Percentiles rank a stretch among this genome's conserved stretches.
Evolutionary conservation across 2,888 invertebrate species (phyloP).

Genomic region (Pomacea canaliculata): DNA sequence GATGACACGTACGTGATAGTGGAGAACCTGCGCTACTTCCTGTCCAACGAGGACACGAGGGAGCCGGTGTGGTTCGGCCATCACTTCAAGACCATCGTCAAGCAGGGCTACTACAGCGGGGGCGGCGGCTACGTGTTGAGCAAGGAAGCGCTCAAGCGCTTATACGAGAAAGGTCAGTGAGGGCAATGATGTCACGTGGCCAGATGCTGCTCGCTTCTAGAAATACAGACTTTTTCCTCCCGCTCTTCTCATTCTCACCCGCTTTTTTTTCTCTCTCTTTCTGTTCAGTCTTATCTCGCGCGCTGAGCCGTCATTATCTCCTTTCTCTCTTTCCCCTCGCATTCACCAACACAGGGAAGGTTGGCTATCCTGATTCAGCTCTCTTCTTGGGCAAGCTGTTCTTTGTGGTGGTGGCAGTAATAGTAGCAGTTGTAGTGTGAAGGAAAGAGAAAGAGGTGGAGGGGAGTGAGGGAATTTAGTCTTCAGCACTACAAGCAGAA

Average conservation of each 20-base stretch:
- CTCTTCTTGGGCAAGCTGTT: no score
- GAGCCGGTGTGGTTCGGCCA: slow-evolving; percentile 85
- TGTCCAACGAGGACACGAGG: slow-evolving; percentile 76
- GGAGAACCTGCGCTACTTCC: slow-evolving; percentile 87
- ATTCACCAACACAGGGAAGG: no score
- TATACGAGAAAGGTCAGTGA: slow-evolving; percentile 66
- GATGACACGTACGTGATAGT: slow-evolving; percentile 97
- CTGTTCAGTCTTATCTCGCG: no score
- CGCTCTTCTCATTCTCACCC: not conserved
- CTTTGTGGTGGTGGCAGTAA: no score
- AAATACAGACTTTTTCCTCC: not conserved
- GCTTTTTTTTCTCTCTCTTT: not conserved
- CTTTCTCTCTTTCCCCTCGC: no score
- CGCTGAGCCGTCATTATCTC: no score
- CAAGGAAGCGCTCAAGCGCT: slow-evolving; percentile 79
- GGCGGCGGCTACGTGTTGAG: slow-evolving; percentile 89
- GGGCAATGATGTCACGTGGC: not conserved
- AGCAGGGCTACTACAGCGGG: slow-evolving; percentile 71
- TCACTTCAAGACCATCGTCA: slow-evolving; percentile 60
- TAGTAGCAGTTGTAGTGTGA: no score
- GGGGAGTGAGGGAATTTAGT: no score
- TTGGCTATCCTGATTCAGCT: no score
- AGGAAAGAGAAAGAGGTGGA: no score
- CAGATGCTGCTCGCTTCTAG: not conserved
- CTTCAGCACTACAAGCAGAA: no score